A percentile compares a stretch with the other conserved stretches of the same genome.
Conservation (phyloP, 2,113 vertebrate species). For the Mionectes macconnelli region DNA sequence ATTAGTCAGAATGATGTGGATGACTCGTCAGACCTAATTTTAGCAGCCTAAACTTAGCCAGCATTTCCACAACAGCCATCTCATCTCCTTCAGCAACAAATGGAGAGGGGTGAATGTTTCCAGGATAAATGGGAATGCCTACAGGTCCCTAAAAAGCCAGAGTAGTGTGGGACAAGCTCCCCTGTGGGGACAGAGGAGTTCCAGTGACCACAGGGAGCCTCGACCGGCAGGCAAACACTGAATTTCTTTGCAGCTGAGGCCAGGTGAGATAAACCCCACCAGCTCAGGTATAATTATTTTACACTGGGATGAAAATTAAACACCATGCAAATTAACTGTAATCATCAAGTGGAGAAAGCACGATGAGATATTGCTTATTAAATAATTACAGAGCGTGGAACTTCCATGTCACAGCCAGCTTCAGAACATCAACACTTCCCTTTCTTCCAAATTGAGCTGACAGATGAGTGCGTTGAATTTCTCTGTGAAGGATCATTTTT, state of each 20-base stretch:
- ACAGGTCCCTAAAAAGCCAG: neutral
- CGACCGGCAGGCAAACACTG: neutral
- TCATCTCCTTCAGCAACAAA: neutral
- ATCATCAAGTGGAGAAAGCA: neutral
- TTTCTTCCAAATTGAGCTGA: neutral
- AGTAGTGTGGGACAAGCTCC: neutral
- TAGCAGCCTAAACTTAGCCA: conserved; percentile 25
- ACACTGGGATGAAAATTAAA: neutral
- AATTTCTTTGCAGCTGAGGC: neutral
- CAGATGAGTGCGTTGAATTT: neutral
- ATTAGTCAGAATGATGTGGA: conserved; percentile 46
- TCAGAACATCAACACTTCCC: neutral
- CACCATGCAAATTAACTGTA: neutral
- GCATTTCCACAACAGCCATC: neutral
- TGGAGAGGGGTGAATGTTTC: neutral
- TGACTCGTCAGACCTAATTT: conserved; percentile 55
- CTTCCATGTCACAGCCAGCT: neutral
- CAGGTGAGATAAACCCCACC: neutral
- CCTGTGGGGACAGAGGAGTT: neutral
- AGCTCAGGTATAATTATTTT: neutral
- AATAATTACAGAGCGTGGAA: neutral
- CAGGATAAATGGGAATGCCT: neutral
- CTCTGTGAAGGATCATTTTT: neutral
- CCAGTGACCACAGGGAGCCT: neutral
- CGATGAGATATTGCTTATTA: neutral